phyloP scores from a whole-genome alignment of 1,140 invertebrate genomes.

The Cyrtorhinus lividipennis region DNA sequence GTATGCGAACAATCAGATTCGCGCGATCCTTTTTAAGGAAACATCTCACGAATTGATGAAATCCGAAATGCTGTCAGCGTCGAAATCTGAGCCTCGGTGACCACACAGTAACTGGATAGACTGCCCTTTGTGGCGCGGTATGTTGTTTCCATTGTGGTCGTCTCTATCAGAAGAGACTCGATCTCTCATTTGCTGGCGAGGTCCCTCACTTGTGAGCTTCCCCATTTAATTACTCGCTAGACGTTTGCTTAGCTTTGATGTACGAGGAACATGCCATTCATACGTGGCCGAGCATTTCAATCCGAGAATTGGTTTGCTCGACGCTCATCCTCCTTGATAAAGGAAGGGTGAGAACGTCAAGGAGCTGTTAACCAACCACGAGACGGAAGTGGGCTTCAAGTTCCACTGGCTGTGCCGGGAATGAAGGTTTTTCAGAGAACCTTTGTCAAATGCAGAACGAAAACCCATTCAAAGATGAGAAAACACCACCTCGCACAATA shows the following conservation, averaged over 20 bases:
- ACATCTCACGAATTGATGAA: too few species aligned
- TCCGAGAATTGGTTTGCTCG: neutral
- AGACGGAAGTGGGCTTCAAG: neutral
- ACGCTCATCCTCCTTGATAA: neutral
- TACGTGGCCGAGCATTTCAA: neutral
- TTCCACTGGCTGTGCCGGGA: neutral
- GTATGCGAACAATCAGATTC: too few species aligned
- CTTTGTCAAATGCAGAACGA: neutral
- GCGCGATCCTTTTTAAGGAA: too few species aligned
- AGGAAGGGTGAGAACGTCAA: neutral
- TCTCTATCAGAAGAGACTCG: too few species aligned
- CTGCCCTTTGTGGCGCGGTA: too few species aligned
- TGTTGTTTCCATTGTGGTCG: too few species aligned
- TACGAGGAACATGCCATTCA: neutral
- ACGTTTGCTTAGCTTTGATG: neutral
- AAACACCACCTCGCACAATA: neutral
- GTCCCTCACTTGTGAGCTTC: too few species aligned
- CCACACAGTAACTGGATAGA: too few species aligned
- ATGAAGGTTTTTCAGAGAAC: neutral
- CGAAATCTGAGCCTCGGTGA: too few species aligned
- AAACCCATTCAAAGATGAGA: neutral
- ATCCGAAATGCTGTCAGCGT: too few species aligned
- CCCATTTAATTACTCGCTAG: neutral
- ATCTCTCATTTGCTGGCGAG: too few species aligned
- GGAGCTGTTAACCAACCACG: neutral